These are phyloP conservation scores for Isichthys henryi DNA, from an alignment of 2,113 vertebrate genomes.

Conservation along the genomic window DNA sequence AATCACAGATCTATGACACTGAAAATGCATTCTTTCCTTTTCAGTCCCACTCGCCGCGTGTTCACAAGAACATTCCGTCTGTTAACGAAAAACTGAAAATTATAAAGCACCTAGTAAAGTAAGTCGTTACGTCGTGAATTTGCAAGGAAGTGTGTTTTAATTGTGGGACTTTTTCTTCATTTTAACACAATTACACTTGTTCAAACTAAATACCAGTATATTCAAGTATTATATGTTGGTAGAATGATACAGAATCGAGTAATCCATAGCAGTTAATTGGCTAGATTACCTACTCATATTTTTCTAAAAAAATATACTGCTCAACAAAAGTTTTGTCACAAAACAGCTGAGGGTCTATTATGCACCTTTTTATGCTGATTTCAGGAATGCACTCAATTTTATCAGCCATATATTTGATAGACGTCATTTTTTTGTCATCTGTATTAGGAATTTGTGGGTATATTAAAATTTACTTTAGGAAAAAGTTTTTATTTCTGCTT, in stretches of 20 bases:
- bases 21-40: slow-evolving; percentile 7
- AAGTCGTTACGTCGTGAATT: slow-evolving; percentile 38
- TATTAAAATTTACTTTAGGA: background rate
- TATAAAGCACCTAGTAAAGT: slow-evolving; percentile 90
- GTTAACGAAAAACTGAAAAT: slow-evolving; percentile 81
- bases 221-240: background rate
- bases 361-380: no score
- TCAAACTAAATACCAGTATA: background rate
- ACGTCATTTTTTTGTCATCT: background rate
- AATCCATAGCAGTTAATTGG: background rate
- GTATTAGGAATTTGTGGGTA: background rate
- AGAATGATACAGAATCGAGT: background rate
- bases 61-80: slow-evolving; percentile 90
- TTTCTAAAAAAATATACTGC: background rate
- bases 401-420: background rate
- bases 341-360: no score
- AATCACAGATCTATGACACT: background rate
- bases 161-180: background rate
- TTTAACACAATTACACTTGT: background rate
- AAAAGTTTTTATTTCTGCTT: background rate
- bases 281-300: background rate
- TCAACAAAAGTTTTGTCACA: background rate
- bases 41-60: slow-evolving; percentile 68
- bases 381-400: background rate
- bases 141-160: background rate